These are phyloP conservation scores for Panthera leo DNA, from an alignment of 2,113 vertebrate genomes.

Conservation along the genomic window DNA sequence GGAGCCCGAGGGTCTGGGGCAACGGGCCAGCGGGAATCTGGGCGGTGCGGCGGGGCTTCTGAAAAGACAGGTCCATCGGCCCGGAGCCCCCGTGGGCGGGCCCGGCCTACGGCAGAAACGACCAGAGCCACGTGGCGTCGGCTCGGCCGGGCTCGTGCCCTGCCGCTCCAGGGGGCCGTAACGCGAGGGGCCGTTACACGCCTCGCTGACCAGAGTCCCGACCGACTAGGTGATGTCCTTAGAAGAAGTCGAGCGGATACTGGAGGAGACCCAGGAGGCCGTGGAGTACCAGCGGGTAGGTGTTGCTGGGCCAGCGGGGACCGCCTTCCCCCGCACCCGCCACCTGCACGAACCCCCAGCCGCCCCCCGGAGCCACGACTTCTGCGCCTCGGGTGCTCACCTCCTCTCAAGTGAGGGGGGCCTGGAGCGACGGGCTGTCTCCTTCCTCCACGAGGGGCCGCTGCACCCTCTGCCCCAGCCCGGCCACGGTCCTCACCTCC, in stretches of 20 bases:
- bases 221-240: slow-evolving; percentile 92
- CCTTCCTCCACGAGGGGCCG: fast-evolving
- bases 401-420: background rate
- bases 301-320: fast-evolving
- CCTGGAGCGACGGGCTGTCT: background rate
- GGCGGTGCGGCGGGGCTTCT: fast-evolving
- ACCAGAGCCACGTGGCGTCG: fast-evolving
- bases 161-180: fast-evolving
- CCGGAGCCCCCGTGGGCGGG: fast-evolving
- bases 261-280: slow-evolving; percentile 96
- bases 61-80: background rate
- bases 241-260: slow-evolving; percentile 96
- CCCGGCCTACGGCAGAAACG: background rate
- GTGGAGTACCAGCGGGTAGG: slow-evolving; percentile 96
- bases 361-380: background rate
- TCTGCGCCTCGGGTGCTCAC: fast-evolving
- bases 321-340: background rate
- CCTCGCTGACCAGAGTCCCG: background rate
- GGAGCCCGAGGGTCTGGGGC: too few species aligned
- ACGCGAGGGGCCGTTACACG: fast-evolving
- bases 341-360: fast-evolving
- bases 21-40: background rate
- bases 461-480: background rate
- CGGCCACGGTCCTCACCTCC: fast-evolving
- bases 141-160: background rate